These are phyloP conservation scores for Cryptotermes secundus DNA, from an alignment of 1,140 invertebrate genomes.

Conservation along the genomic window DNA sequence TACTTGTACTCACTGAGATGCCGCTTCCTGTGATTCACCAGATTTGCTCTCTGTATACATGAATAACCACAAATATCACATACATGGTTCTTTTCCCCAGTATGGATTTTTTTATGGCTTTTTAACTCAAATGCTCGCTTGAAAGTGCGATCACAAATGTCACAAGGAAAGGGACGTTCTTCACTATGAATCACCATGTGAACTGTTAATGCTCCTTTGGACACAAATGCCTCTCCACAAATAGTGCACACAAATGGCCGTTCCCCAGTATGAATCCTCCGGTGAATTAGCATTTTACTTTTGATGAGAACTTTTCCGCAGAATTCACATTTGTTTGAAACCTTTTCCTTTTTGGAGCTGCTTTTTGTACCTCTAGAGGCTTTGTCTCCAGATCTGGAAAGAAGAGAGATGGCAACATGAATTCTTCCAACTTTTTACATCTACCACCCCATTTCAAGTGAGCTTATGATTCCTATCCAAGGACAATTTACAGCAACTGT, in stretches of 20 bases:
- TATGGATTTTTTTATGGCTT: constrained; percentile 47
- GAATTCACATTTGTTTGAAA: constrained; percentile 41
- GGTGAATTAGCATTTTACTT: constrained; percentile 37
- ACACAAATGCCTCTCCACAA: constrained; percentile 67
- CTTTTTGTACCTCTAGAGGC: constrained; percentile 6
- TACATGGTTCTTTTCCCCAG: constrained; percentile 41
- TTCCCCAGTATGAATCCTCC: constrained; percentile 60
- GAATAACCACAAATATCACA: constrained; percentile 44
- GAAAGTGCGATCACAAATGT: constrained; percentile 51
- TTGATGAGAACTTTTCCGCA: constrained; percentile 62
- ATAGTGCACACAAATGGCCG: constrained; percentile 67
- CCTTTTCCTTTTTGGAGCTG: constrained; percentile 24
- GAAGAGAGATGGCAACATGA: constrained; percentile 24
- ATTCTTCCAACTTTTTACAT: not conserved
- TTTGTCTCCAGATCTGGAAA: constrained; percentile 27
- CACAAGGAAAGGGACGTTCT: constrained; percentile 52
- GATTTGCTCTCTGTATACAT: constrained; percentile 40
- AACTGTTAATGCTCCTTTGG: constrained; percentile 37
- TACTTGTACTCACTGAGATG: constrained; percentile 43
- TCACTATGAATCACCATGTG: constrained; percentile 53
- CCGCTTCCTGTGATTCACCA: constrained; percentile 41
- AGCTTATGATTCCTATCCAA: not conserved
- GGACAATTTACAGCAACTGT: not conserved
- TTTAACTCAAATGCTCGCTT: constrained; percentile 50
- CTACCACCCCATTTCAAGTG: too few relatives aligned